These are phyloP conservation scores for Crepidodera aurea DNA, from an alignment of 2,888 invertebrate genomes.

Conservation along the genomic window DNA sequence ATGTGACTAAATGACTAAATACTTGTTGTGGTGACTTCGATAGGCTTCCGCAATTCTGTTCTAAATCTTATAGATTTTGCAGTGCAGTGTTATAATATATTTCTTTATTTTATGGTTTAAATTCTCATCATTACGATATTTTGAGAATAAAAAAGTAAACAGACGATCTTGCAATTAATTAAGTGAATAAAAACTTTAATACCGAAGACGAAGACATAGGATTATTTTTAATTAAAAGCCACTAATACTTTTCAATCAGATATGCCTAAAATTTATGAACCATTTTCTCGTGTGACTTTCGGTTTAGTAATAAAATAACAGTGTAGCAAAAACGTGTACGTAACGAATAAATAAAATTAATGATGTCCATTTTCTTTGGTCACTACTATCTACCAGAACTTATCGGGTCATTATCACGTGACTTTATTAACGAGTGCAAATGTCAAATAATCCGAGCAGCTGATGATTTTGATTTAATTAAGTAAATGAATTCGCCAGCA, in stretches of 20 bases:
- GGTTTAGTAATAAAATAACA: conserved; percentile 6
- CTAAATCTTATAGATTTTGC: too few species aligned
- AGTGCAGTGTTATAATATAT: too few species aligned
- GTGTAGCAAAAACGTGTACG: conserved; percentile 1
- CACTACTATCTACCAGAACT: conserved; percentile 1
- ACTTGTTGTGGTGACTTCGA: too few species aligned
- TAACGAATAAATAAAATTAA: conserved; percentile 1
- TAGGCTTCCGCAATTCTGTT: too few species aligned
- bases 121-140: too few species aligned
- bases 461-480: conserved; percentile 23
- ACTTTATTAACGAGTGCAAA: conserved; percentile 17
- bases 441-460: conserved; percentile 20
- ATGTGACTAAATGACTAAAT: too few species aligned
- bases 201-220: background rate
- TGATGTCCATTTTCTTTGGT: conserved; percentile 6
- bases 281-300: conserved; percentile 19
- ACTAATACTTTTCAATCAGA: conserved; percentile 12
- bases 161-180: background rate
- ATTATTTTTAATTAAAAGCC: conserved; percentile 8
- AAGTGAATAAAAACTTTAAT: background rate
- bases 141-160: background rate
- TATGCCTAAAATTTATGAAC: conserved; percentile 14
- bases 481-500: conserved; percentile 6
- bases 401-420: conserved; percentile 17
- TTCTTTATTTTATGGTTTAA: too few species aligned